Base-by-base conservation (phyloP, 1,140 invertebrate genomes). In the Araneus ventricosus region DNA sequence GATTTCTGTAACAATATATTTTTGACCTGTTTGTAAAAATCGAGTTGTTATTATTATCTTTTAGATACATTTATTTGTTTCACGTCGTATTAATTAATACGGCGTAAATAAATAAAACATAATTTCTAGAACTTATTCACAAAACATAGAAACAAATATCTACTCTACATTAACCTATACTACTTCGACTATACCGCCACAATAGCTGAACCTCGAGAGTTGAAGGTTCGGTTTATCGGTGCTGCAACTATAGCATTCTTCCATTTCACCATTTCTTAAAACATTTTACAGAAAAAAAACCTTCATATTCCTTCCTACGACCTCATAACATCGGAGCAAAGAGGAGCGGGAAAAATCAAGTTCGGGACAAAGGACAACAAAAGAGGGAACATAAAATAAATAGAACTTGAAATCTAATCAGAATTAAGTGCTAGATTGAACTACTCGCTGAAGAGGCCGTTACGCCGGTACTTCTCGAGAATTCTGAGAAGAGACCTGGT, bases 371-470 rank as follows among this genome's bases (percentile, higher is more conserved):
- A 70, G 63, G 75, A 82, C 45, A 80, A 90, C 63, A 90, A 30
- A 90, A 75, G 67, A 37, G 30, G 34, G 27, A 59, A 34, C 45
- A 90, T 80, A 80, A 90, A 80, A 91, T 84, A 84, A 91, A 92
- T 86, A 86, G 90, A 86, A 92, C 82, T 92, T 86, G 79, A 92
- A 92, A 92, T 86, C 80, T 92, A 92, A 86, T 92, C 90, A 86
- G 82, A 92, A 92, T 92, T 86, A 92, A 92, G 82, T 86, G 61
- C 82, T 75, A 61, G 67, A 41, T 57, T 92, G 80, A 92, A 80
- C 45, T 30, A 22, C 75, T 92, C 10, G 39, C 45, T 37, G 90
- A 92, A 86, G 67, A 86, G 90, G 27, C 80, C 41, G 90, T 86
- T 92, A 92, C 41, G 39, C 7, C 45, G n/a, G 39, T 75, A 70